These are phyloP conservation scores for Cynopterus brachyotis DNA, from an alignment of 2,113 vertebrate species.

Conservation along the genomic window DNA sequence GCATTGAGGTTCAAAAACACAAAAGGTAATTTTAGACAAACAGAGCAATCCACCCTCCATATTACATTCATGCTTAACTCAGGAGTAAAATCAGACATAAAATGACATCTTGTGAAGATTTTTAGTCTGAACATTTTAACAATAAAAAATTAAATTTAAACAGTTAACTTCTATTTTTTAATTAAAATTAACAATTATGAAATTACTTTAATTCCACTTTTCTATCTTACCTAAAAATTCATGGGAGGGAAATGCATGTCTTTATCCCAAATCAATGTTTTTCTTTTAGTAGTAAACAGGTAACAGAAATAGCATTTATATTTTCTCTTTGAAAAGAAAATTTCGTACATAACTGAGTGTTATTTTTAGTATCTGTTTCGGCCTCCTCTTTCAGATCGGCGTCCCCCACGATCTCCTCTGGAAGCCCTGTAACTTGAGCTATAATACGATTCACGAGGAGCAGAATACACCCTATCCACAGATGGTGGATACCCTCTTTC, in stretches of 20 bases:
- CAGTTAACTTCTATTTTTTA: neutral
- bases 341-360: neutral
- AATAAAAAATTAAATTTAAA: neutral
- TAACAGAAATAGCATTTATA: neutral
- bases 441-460: conserved; percentile 86
- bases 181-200: neutral
- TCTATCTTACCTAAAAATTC: neutral
- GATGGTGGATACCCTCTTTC: conserved; percentile 84
- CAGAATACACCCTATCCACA: conserved; percentile 85
- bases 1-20: neutral
- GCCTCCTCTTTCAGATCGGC: conserved; percentile 85
- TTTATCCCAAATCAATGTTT: neutral
- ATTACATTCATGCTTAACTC: neutral
- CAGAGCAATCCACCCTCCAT: neutral
- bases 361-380: neutral
- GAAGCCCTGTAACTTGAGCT: conserved; percentile 86
- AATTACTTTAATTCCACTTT: neutral
- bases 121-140: neutral
- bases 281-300: neutral
- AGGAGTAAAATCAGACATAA: neutral
- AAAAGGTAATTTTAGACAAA: neutral
- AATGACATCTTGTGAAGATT: neutral
- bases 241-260: neutral
- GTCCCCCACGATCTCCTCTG: conserved; percentile 81
- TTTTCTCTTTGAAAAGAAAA: neutral